Base-by-base conservation (phyloP, 2,797 vertebrate species). In the Semotilus atromaculatus region DNA sequence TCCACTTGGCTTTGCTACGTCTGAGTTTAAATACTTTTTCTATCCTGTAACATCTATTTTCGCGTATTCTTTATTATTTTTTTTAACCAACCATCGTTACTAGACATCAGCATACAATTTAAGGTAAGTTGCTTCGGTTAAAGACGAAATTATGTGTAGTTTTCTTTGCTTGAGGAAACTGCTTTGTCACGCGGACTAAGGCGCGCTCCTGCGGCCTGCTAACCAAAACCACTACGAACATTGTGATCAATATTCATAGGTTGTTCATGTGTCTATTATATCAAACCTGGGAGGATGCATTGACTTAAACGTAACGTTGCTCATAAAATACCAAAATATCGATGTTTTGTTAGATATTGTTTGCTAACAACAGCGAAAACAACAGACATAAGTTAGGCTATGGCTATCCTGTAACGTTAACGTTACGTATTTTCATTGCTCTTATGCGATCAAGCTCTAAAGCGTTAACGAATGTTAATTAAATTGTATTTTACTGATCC, bases 191-290 rank as follows among this genome's bases (percentile, higher is more conserved):
- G 29, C 8, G 16, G 62, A 67, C 19, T 7, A 11, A 60, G 19
- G 51, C 64, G 73, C 19, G 82, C 48, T 13, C 5, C 4, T 10
- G 55, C 66, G 83, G 75, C 83, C 76, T 84, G 31, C 5, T 48
- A 14, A 31, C 16, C 18, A 26, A 36, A 82, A 82, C 8, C 40
- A 66, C 43, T 21, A 8, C 29, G 23, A 31, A 23, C 19, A 7
- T 13, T 84, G 0, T 34, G 23, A 38, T 58, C 19, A 16, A 45
- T 5, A 19, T 45, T 29, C 11, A 11, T 1, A 31, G 7, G 38
- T 19, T 51, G 0, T 67, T 36, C 8, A 7, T 6, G 3, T 53
- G 2, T 14, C 0, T 48, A 38, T 34, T 26, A 21, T 29, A 16
- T 16, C 14, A 31, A 21, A 14, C 11, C 1, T 14, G 4, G 21